Conservation (phyloP, 1,140 invertebrate species). For the Drosophila tsacasi region DNA sequence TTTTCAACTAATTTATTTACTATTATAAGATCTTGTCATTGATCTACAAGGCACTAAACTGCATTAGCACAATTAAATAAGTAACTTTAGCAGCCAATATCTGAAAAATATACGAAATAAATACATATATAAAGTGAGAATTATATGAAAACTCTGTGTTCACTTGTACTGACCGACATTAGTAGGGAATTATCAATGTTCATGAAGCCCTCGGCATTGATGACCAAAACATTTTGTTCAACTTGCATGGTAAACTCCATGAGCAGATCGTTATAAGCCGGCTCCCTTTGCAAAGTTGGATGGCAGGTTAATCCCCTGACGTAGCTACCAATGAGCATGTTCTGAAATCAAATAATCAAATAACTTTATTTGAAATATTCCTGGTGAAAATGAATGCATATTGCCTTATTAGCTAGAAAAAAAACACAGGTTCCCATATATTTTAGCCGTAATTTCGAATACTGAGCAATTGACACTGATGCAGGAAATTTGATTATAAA, state of each 20-base stretch:
- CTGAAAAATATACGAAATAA: conserved; percentile 29
- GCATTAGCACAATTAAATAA: conserved; percentile 67
- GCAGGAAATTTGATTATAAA: neutral
- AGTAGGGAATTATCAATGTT: conserved; percentile 60
- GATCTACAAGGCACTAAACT: conserved; percentile 59
- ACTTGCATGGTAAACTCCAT: conserved; percentile 67
- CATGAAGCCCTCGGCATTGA: conserved; percentile 70
- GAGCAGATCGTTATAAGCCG: conserved; percentile 53
- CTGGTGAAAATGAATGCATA: neutral
- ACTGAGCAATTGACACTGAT: no score
- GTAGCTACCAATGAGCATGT: conserved; percentile 54
- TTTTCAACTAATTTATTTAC: neutral
- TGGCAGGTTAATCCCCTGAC: conserved; percentile 47
- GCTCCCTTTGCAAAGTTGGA: conserved; percentile 11
- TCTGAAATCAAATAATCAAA: conserved; percentile 25
- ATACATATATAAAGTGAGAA: neutral
- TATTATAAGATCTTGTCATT: neutral
- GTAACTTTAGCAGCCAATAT: conserved; percentile 70
- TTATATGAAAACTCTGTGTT: no score
- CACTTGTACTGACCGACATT: conserved; percentile 58
- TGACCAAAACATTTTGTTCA: conserved; percentile 60
- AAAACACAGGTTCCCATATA: neutral
- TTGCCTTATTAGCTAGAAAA: neutral
- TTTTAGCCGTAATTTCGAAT: neutral
- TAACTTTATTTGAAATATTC: neutral